Percentiles rank a stretch among this genome's conserved stretches.
Evolutionary conservation across 2,113 vertebrate genomes (phyloP).

Genomic region (Aythya baeri): DNA sequence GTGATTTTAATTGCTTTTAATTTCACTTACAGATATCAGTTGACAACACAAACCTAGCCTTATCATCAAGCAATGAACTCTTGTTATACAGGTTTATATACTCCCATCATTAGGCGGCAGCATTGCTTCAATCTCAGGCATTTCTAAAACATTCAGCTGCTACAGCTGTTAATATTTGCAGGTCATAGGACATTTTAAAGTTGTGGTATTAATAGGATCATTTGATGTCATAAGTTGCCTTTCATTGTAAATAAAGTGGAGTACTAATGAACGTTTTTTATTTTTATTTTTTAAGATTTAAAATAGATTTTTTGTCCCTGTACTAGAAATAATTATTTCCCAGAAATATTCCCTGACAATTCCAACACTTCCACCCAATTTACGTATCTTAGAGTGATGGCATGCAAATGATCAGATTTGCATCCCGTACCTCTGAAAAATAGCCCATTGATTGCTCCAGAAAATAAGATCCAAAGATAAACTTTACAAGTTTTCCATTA

Average conservation of each 20-base stretch:
- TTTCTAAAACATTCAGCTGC: not conserved
- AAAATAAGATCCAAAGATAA: not conserved
- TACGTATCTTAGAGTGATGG: rapidly evolving
- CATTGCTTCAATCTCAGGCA: slow-evolving; percentile 30
- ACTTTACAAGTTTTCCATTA: not conserved
- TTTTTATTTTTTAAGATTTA: not conserved
- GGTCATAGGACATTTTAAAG: not conserved
- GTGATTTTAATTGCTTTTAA: not conserved
- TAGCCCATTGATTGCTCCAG: not conserved
- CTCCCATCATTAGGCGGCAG: slow-evolving; percentile 61
- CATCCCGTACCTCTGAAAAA: not conserved
- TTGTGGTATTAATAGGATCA: not conserved
- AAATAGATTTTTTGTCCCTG: not conserved
- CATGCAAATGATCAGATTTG: not conserved
- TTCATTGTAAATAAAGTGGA: not conserved
- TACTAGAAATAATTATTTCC: not conserved
- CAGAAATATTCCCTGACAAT: not conserved
- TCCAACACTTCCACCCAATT: not conserved
- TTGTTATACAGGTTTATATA: not conserved
- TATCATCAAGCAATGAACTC: not conserved
- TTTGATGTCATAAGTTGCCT: not conserved
- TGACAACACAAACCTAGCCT: not conserved
- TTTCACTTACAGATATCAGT: not conserved
- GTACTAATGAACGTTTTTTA: not conserved
- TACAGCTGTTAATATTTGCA: not conserved